A percentile compares a stretch with the other conserved stretches of the same genome.
phyloP scores from a whole-genome alignment of 2,113 vertebrate genomes.

The Cyrtonyx montezumae region DNA sequence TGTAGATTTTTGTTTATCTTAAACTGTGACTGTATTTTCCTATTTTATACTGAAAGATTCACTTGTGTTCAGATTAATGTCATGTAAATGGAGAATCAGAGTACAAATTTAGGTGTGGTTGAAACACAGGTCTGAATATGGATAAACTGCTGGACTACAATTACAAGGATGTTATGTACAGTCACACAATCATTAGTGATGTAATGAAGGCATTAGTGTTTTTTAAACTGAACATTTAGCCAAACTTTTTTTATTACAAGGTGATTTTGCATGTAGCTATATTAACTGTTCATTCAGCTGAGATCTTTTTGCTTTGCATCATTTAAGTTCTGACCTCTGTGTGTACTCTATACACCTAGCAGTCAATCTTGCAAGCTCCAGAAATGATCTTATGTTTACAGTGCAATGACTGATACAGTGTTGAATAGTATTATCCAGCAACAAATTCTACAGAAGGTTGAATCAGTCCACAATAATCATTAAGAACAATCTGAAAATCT shows the following conservation, averaged over 20 bases:
- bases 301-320: not conserved
- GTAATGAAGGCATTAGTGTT: not conserved
- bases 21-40: not conserved
- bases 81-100: not conserved
- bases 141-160: not conserved
- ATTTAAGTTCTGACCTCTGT: not conserved
- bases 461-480: not conserved
- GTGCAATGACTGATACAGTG: not conserved
- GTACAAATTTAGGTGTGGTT: not conserved
- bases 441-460: not conserved
- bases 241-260: not conserved
- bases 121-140: not conserved
- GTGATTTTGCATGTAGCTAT: not conserved
- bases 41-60: not conserved
- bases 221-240: not conserved
- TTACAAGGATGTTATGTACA: not conserved
- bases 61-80: not conserved
- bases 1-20: not conserved
- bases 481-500: not conserved
- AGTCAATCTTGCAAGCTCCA: not conserved
- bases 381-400: not conserved
- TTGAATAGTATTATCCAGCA: not conserved
- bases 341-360: not conserved
- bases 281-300: not conserved
- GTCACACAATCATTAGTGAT: fast-evolving